Evolutionary conservation across 1,140 invertebrate genomes (phyloP), one percentile per base, ranked within the genome.

Genomic region (Andrena cerasifolii): DNA sequence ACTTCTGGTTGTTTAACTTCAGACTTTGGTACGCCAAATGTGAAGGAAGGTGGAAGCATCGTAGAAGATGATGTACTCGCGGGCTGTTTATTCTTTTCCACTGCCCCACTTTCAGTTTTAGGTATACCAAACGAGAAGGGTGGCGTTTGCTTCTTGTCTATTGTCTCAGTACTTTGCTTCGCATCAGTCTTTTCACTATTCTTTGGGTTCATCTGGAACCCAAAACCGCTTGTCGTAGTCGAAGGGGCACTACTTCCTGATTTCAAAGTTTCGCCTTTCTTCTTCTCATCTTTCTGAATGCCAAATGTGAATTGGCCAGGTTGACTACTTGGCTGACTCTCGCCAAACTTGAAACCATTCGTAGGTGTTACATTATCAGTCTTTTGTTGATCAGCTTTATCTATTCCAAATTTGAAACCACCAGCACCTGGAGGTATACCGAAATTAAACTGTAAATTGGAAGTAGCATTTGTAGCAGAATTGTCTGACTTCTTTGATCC

Each of bases 371-470:
- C 45, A 28, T 12, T 58, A 16, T 74, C 76, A 4, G 82, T 58
- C 31, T 82, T 84, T 47, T 59, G 47, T 76, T 81, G 61, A 28
- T 84, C 82, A 63, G 82, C 79, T 72, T 92, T 91, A 56, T 93
- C 90, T 56, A 94, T 89, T 10, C 92, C 93, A 87, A 94, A 94
- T 78, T 92, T 91, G 54, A 91, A 90, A n/a, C 56, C 70, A n/a
- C 66, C 49, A n/a, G 65, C 51, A 21, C 68, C 86, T n/a, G 71
- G 16, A 47, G 86, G 86, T 45, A 89, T 84, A 45, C 87, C 87
- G 58, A 89, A 89, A 14, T 80, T 89, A 56, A 91, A 91, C 47
- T 89, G 87, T 67, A 89, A 73, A 16, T 80, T 86, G 2, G 89
- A 84, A 16, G 65, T 82, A 21, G 63, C 71, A 62, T 82, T 87